Evolutionary conservation across 2,113 vertebrate species (phyloP).

Genomic region (Atlantisia rogersi): DNA sequence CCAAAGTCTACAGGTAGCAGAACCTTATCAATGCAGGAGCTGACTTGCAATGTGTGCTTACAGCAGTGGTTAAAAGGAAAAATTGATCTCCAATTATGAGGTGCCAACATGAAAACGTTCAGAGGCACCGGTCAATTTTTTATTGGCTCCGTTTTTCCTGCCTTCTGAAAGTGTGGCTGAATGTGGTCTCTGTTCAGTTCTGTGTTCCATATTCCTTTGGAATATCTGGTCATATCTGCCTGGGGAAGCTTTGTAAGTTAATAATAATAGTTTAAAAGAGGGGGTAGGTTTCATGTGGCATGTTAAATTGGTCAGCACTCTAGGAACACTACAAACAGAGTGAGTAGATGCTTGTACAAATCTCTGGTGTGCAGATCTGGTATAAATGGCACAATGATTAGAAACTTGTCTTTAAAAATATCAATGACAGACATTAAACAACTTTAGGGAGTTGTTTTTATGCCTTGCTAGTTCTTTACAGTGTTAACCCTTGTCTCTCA

Average conservation of each 20-base stretch:
- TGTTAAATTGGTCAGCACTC: background rate
- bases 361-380: background rate
- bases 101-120: background rate
- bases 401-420: constrained; percentile 1
- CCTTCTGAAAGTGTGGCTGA: background rate
- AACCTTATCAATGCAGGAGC: background rate
- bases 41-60: background rate
- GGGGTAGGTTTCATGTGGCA: background rate
- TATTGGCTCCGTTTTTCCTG: background rate
- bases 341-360: background rate
- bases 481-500: background rate
- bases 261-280: background rate
- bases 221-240: background rate
- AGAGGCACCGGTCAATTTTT: background rate
- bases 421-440: background rate
- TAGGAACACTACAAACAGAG: background rate
- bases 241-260: background rate
- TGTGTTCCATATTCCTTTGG: background rate
- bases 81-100: background rate
- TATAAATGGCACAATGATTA: background rate
- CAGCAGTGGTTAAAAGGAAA: background rate
- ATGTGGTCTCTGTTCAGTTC: background rate
- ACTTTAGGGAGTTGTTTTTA: background rate
- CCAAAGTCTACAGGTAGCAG: background rate
- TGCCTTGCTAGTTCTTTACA: background rate